Evolutionary conservation across 2,113 vertebrate species (phyloP), one percentile per base, ranked within the genome.

Genomic region (Zosterops pallidus): DNA sequence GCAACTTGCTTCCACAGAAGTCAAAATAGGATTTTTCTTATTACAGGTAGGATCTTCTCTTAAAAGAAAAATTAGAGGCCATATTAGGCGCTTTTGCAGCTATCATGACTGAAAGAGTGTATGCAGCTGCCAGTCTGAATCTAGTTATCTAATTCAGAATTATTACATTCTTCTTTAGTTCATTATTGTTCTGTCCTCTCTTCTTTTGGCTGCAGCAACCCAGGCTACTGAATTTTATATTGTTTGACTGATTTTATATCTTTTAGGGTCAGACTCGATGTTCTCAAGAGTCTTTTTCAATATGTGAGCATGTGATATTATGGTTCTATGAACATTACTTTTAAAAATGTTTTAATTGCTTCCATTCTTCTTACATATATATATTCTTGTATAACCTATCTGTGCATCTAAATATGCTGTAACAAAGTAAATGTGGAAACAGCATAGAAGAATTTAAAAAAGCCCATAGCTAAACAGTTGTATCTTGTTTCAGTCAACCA

Each of bases 211-310:
- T 95, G 20, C 16, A 86, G 37, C 12, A 90, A 5, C 8, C 9
- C 26, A n/a, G 6, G 5, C 20, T 69, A 46, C n/a, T 53, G 55
- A 92, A 6, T 86, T 80, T 80, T 80, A 23, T 22, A 7, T 12
- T 9, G 7, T 86, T 75, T 63, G 29, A 67, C 33, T 16, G 10
- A 55, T 15, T 92, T 83, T 63, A 25, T 12, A 23, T 33, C 3
- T 26, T 79, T 83, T 63, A 55, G 2, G 1, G 5, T 55, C 53
- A 5, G 23, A 37, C 9, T 63, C 0, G 0, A 16, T 57, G 22
- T 29, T 56, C 31, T 68, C 56, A 64, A 55, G 5, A 15, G 26
- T 62, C 22, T 79, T 62, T 90, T 55, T 25, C 57, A 59, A 26
- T 9, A n/a, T 6, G 37, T 23, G 2, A 65, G 18, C 39, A 22